Evolutionary conservation across 2,797 vertebrate genomes (phyloP).

Genomic region (Microctenopoma lineatum): DNA sequence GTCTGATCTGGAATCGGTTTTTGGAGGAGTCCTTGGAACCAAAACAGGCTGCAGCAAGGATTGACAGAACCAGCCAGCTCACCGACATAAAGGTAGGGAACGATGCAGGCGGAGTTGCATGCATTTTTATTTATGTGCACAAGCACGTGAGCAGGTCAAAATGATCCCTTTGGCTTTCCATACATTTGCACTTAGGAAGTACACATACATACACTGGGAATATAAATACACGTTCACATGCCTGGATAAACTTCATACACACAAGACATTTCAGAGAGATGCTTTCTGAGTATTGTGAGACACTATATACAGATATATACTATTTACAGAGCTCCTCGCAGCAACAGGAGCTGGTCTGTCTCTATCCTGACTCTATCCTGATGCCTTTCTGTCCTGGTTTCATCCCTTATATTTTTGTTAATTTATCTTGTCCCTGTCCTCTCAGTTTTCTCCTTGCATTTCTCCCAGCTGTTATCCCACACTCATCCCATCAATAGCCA

Average conservation of each 20-base stretch:
- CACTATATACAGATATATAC: constrained; percentile 61
- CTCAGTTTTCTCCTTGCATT: constrained; percentile 43
- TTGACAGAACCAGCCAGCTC: constrained; percentile 32
- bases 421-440: constrained; percentile 41
- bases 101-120: constrained; percentile 17
- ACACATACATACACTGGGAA: constrained; percentile 16
- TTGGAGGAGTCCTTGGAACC: constrained; percentile 11
- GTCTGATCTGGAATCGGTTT: constrained; percentile 44
- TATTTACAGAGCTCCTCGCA: constrained; percentile 56
- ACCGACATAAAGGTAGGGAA: constrained; percentile 58
- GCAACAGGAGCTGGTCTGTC: constrained; percentile 59
- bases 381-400: constrained; percentile 41
- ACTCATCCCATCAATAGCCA: background rate
- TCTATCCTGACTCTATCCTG: constrained; percentile 22
- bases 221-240: constrained; percentile 6
- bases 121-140: background rate
- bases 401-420: constrained; percentile 39
- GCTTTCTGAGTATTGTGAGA: constrained; percentile 24
- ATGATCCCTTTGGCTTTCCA: background rate
- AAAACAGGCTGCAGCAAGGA: constrained; percentile 42
- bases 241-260: constrained; percentile 45
- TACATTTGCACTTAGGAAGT: background rate
- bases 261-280: constrained; percentile 27
- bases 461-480: constrained; percentile 21
- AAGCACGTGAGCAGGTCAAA: too few relatives aligned